Evolutionary conservation across 1,140 invertebrate species (phyloP), one percentile per base, ranked within the genome.

Genomic region (Bradynema listronoti): DNA sequence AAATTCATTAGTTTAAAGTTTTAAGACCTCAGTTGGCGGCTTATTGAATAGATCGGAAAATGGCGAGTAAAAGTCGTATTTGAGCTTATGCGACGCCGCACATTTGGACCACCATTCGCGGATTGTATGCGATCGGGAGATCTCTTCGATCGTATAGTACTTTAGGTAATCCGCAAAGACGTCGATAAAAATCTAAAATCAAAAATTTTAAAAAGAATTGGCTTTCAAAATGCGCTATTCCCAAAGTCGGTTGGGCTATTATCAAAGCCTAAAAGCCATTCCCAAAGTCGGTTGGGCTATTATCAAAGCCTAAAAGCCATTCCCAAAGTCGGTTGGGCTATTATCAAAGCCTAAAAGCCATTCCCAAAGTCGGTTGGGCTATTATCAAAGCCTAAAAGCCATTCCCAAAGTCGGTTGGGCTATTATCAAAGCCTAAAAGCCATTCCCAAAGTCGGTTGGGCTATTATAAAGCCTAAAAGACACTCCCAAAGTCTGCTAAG

Each of bases 81-180:
- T 16, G 14, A 58, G 19, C 34, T 57, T 16, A 56, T 27, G 29
- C 25, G 11, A 33, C 27, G 56, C 4, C 9, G 45, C 25, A 55
- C 14, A 60, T 14, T 58, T 27, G 2, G 30, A 57, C 57, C 57
- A 59, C 57, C 57, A 59, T 19, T 56, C 52, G 5, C 57, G 57
- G 43, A 59, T 59, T 50, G 57, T 39, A 41, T 4, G 34, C 27
- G 16, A 34, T 29, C 25, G 39, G 25, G 57, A 27, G 24, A 59
- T 54, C 29, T 59, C 25, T n/a, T 33, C 19, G 14, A 16, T 14
- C 56, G 41, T 29, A 57, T 55, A 59, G 43, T 57, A 59, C 22
- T 60, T 25, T 19, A 59, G 3, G 42, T 59, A 59, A 25, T 22
- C 30, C n/a, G 39, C 22, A 42, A 59, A 59, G 24, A 59, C 19